Evolutionary conservation across 1,140 invertebrate genomes (phyloP), one percentile per base, ranked within the genome.

Genomic region (Cotesia glomerata): DNA sequence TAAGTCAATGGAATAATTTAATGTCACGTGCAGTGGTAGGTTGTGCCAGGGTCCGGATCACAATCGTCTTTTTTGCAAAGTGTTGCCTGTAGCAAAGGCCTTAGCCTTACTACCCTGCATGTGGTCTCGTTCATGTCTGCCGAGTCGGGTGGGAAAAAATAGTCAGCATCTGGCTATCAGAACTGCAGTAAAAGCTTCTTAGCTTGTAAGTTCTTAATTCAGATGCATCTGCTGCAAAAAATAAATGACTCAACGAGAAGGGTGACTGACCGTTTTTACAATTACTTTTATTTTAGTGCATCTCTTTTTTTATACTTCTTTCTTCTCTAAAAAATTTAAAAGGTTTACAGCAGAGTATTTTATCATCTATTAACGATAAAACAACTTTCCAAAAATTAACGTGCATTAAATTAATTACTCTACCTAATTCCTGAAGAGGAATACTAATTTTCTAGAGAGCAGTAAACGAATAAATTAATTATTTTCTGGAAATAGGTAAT

Each of bases 81-180:
- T 67, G 4, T 11, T 26, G 26, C 26, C 26, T 26, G 2, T 26
- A 26, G 26, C 26, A 26, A 49, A 11, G 14, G 14, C 4, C 52
- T 26, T 26, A 26, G 26, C 11, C 39, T 39, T 14, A 45, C 49
- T 54, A 69, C 63, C 34, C 62, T 68, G 71, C 63, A 72, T 52
- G 62, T 69, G 71, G 64, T 69, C 67, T 74, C 75, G 75, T 70
- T 77, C 73, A 71, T 77, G 78, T 76, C 75, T 78, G 70, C 71
- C 74, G 75, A 49, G 39, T 72, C 74, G 59, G 69, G 73, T 69
- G 65, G 61, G 69, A 80, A 80, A 81, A 81, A 80, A 76, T 78
- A 68, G 72, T 72, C 74, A 73, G 76, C 80, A 81, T 81, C 77
- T 81, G 80, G 76, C 70, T 71, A 76, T 70, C 77, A 78, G 75